Evolutionary conservation across 2,113 vertebrate genomes (phyloP), one percentile per base, ranked within the genome.

Genomic region (Festucalex cinctus): DNA sequence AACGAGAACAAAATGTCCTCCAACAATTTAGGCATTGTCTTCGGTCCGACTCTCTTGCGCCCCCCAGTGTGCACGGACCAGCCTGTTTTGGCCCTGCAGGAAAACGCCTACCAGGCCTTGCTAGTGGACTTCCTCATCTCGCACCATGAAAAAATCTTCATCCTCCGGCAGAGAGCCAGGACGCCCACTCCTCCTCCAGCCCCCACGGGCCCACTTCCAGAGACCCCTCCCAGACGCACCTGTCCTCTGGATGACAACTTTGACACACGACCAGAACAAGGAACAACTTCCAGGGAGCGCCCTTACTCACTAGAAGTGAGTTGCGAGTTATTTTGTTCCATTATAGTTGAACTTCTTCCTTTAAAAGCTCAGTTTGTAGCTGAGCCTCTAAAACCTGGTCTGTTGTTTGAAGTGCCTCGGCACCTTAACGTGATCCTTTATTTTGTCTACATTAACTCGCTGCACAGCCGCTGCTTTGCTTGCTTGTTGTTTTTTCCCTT

Each of bases 1-100:
- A 83, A 74, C 0, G 93, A 97, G 73, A 98, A 98, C 90, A 96
- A 94, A 86, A 98, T 98, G 96, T 95, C 92, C 16, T 81, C 94
- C 0, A 93, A 92, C 77, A 98, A 98, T 82, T 69, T 98, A 88
- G 96, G 96, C 41, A 98, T 98, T 3, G 92, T 97, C 9, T 97
- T 98, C 41, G 95, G 96, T 4, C 96, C 96, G 0, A 98, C 96
- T 0, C 84, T 98, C 66, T 65, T 98, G 80, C 93, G 94, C 58
- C 93, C 93, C 1, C 88, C 88, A 0, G 83, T 91, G 0, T 77
- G 85, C 0, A 72, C 82, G 0, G 90, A 94, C 0, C 79, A 88
- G 68, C 89, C 95, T 0, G 91, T 92, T 85, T 73, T 91, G 0
- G 93, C 93, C 44, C 88, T 96, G 1, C 80, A 95, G 68, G 95